Evolutionary conservation across 2,797 vertebrate species (phyloP), one percentile per base, ranked within the genome.

Genomic region (Molothrus aeneus): DNA sequence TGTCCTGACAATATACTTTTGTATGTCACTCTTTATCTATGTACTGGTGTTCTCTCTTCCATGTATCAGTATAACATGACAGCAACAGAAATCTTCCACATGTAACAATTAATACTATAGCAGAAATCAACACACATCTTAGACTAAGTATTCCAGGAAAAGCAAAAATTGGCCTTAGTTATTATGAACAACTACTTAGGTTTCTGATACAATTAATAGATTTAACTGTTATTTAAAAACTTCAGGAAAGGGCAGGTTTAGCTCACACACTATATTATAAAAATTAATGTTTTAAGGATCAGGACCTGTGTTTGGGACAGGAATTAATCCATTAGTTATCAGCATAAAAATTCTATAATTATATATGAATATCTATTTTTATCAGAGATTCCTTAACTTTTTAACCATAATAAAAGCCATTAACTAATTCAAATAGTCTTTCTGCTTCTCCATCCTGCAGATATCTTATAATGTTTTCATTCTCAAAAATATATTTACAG

Each of bases 401-500:
- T 94, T 95, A 84, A 96, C 86, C 57, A 86, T 68, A 79, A 96
- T 92, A 90, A 88, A 94, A 97, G 48, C 65, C 54, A 95, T 86
- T 95, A 96, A 74, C 26, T 28, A 25, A 96, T 93, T 83, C 60
- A 84, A 90, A 92, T 65, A 57, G 19, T 20, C 17, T 24, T 34
- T 82, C 75, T 82, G 66, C 50, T 66, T 43, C 45, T 78, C 43
- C 63, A 84, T 93, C 13, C 14, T 87, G 34, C 18, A 80, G 59
- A 50, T 97, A 65, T 91, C 29, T 92, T 94, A 50, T 96, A 81
- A 79, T 75, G 36, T 93, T 95, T 85, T 93, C 31, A 82, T 73
- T 90, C 79, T 95, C 64, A 93, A 87, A 96, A 97, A 89, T 47
- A 92, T 18, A 64, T 92, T 96, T 97, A 92, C 32, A 96, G 79